These are phyloP conservation scores for Meles meles DNA, from an alignment of 2,113 vertebrate genomes.

Conservation along the genomic window DNA sequence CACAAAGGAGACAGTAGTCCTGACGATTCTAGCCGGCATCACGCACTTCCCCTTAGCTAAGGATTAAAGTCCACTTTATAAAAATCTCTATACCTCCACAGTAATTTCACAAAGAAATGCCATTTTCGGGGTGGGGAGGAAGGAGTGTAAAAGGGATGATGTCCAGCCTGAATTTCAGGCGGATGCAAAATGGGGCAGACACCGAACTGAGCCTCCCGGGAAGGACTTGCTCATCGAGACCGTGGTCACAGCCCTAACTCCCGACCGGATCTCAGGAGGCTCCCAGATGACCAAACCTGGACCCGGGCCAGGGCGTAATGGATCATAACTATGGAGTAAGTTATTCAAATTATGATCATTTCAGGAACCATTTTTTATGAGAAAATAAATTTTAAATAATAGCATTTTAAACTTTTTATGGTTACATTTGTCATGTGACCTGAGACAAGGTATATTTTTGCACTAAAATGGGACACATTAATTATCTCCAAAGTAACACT, in stretches of 20 bases:
- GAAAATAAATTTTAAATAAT: slow-evolving; percentile 78
- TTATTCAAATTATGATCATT: slow-evolving; percentile 74
- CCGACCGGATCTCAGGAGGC: background rate
- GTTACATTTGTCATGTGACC: slow-evolving; percentile 71
- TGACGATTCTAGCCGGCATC: background rate
- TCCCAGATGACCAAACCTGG: slow-evolving; percentile 24
- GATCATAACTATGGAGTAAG: slow-evolving; percentile 61
- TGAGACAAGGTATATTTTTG: slow-evolving; percentile 71
- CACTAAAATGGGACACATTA: slow-evolving; percentile 61
- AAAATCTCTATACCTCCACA: background rate
- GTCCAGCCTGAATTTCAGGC: background rate
- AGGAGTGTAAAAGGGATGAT: background rate
- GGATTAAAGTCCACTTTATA: slow-evolving; percentile 23
- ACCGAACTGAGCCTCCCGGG: background rate
- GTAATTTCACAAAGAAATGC: background rate
- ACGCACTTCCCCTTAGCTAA: background rate
- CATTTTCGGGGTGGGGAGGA: background rate
- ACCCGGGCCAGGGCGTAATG: slow-evolving; percentile 47
- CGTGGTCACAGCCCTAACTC: background rate
- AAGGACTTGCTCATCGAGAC: background rate
- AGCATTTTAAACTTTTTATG: slow-evolving; percentile 77
- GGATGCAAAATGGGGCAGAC: background rate
- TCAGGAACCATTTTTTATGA: slow-evolving; percentile 71
- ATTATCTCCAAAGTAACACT: slow-evolving; percentile 66
- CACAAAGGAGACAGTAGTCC: background rate